These are phyloP conservation scores for Ciona savignyi DNA, from an alignment of 23 tunicate species.

Conservation along the genomic window DNA sequence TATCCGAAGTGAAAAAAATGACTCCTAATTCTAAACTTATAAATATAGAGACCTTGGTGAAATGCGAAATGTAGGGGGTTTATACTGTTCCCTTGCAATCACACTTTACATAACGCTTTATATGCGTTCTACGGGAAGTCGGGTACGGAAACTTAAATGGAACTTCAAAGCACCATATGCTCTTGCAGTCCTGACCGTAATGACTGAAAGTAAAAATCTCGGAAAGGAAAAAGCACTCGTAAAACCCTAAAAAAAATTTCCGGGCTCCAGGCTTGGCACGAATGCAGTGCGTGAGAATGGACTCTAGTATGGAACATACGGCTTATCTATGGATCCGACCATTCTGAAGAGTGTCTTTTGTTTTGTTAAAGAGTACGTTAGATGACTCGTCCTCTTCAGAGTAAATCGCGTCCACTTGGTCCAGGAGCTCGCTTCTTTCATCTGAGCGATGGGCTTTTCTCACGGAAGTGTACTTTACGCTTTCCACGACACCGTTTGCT, in stretches of 20 bases:
- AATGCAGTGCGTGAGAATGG: not conserved
- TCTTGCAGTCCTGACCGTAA: no score
- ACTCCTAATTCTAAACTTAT: no score
- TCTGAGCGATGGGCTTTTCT: not conserved
- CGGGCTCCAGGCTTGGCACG: not conserved
- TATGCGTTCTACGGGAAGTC: no score
- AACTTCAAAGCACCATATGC: no score
- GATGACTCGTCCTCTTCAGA: conserved; percentile 33
- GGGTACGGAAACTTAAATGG: no score
- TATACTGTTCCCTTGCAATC: no score
- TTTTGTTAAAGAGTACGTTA: conserved; percentile 23
- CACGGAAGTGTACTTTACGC: conserved; percentile 16
- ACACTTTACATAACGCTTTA: no score
- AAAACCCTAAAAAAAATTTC: conserved; percentile 1
- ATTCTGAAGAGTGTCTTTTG: conserved; percentile 14
- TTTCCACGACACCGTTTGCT: not conserved
- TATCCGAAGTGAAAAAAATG: no score
- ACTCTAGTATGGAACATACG: no score
- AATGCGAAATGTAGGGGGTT: no score
- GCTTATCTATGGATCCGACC: conserved; percentile 32
- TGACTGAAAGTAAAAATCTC: no score
- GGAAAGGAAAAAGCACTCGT: not conserved
- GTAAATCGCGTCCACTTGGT: conserved; percentile 11
- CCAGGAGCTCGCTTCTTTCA: conserved; percentile 14
- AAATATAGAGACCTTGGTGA: no score